These are phyloP conservation scores for Alloscopus bannaensis DNA, from an alignment of 2,888 invertebrate species.

Conservation along the genomic window DNA sequence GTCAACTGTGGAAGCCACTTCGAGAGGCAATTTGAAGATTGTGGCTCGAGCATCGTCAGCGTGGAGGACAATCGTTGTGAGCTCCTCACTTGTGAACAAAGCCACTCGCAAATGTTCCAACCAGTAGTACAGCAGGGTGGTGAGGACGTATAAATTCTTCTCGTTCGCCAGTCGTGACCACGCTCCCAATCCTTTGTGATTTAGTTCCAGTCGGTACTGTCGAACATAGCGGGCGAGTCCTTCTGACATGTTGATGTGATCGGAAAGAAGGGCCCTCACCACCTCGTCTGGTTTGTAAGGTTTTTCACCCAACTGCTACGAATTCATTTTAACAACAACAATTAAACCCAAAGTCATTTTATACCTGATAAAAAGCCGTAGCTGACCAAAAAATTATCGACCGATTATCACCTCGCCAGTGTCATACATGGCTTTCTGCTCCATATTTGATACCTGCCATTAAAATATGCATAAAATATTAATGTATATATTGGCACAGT, in stretches of 20 bases:
- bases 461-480: no score
- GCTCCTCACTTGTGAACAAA: constrained; percentile 81
- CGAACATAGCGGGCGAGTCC: constrained; percentile 75
- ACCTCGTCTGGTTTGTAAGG: constrained; percentile 73
- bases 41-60: constrained; percentile 81
- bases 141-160: constrained; percentile 80
- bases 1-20: constrained; percentile 68
- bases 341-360: constrained; percentile 21
- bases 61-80: constrained; percentile 81
- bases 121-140: constrained; percentile 85
- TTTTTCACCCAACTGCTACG: constrained; percentile 59
- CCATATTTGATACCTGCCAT: no score
- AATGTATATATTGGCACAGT: no score
- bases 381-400: no score
- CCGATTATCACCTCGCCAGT: no score
- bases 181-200: constrained; percentile 80
- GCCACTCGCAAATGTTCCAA: constrained; percentile 84
- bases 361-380: no score
- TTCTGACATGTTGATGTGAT: constrained; percentile 79
- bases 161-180: constrained; percentile 82
- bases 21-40: constrained; percentile 75
- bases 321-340: no score
- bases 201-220: constrained; percentile 80
- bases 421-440: no score
- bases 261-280: constrained; percentile 79